Evolutionary conservation across 1,140 invertebrate species (phyloP).

Genomic region (Anadara kagoshimensis): DNA sequence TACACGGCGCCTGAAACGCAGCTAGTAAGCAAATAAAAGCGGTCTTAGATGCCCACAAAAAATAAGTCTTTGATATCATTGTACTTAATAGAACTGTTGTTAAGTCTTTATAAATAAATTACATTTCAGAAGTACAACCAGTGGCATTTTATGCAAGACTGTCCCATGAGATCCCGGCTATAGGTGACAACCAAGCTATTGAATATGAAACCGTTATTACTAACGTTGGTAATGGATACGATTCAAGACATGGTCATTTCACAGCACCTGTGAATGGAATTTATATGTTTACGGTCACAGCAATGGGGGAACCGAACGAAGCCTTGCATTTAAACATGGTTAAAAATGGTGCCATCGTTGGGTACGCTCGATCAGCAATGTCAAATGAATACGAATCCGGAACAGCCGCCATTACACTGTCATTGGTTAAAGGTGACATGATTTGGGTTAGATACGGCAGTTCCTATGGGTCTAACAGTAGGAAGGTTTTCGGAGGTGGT

Average conservation of each 20-base stretch:
- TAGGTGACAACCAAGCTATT: conserved; percentile 7
- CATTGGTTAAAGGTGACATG: conserved; percentile 7
- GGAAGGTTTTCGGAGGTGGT: too few species aligned
- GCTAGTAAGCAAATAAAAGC: too few species aligned
- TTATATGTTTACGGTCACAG: conserved; percentile 1
- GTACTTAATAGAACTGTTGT: too few species aligned
- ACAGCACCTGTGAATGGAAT: conserved; percentile 6
- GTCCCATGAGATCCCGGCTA: too few species aligned
- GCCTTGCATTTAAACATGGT: background rate
- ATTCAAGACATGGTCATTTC: conserved; percentile 14
- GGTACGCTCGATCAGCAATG: background rate
- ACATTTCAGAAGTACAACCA: too few species aligned
- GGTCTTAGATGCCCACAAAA: too few species aligned
- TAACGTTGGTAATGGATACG: conserved; percentile 13
- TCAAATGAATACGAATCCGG: background rate
- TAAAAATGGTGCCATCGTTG: conserved; percentile 1
- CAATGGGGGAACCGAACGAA: background rate
- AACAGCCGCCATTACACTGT: background rate
- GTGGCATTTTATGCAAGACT: too few species aligned
- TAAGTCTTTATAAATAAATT: too few species aligned
- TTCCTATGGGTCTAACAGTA: too few species aligned
- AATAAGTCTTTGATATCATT: too few species aligned
- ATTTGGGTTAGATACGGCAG: background rate
- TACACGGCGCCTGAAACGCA: too few species aligned
- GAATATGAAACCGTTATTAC: conserved; percentile 13